phyloP scores from a whole-genome alignment of 2,797 vertebrate genomes.

The Poeciliopsis turneri region DNA sequence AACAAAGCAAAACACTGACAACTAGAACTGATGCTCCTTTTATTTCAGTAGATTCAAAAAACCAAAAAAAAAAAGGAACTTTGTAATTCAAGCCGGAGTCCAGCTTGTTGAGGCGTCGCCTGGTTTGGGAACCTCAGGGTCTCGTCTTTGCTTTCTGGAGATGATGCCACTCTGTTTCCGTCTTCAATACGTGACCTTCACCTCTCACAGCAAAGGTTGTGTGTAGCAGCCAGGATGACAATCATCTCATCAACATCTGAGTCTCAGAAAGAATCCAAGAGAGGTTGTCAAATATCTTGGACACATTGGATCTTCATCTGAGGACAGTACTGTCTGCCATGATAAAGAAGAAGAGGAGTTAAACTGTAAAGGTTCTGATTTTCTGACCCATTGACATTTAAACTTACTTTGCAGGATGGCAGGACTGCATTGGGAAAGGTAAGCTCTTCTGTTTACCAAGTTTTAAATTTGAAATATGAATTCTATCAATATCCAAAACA shows the following conservation, averaged over 20 bases:
- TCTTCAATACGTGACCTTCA: neutral
- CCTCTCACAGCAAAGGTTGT: neutral
- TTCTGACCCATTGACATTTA: neutral
- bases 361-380: neutral
- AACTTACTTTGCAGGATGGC: neutral
- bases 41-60: neutral
- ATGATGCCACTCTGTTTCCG: neutral
- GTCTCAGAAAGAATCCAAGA: neutral
- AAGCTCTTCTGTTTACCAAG: neutral
- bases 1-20: neutral
- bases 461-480: neutral
- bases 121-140: neutral
- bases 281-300: neutral
- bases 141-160: neutral
- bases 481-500: neutral
- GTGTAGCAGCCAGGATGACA: neutral
- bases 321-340: neutral
- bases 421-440: neutral
- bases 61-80: no score
- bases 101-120: neutral
- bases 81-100: neutral
- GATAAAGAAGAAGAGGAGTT: neutral
- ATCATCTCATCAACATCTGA: neutral
- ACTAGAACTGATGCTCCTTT: neutral
- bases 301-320: neutral